Base-by-base conservation (phyloP, 2,888 invertebrate species). In the Drosophila colorata region DNA sequence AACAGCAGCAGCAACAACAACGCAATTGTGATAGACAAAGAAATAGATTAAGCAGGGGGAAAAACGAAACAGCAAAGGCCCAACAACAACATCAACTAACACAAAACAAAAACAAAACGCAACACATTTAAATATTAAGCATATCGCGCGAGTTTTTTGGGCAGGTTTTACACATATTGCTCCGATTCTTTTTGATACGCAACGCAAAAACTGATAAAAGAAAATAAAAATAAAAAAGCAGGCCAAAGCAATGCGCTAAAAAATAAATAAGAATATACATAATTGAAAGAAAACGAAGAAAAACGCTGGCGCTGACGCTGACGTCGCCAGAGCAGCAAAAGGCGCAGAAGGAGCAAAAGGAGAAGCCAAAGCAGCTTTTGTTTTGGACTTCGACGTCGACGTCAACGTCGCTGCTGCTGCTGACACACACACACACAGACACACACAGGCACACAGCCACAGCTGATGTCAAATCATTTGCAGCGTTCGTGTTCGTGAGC, bases 1-100 rank as follows among this genome's bases (percentile, higher is more conserved):
- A 74, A 60, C 64, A 58, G 47, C 60, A 75, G 52, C 61, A 76
- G 76, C 84, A 88, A 84, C 79, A 85, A 85, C 85, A 86, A 86
- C 89, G 89, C 89, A 86, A 88, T 86, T 86, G 89, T 88, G 87
- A 85, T 85, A 85, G 85, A 86, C 85, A 86, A 86, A 86, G 89
- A 88, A 86, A 85, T 88, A 86, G 79, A 85, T 88, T 87, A 87
- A 78, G 69, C 61, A 76, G 83, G 67, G 61, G 64, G 71, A 75
- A 58, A 69, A 66, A 53, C 65, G 63, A 57, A 67, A 43, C 64
- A 70, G 65, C 72, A 80, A 74, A 64, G 35, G 49, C 47, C 70
- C 72, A 59, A 47, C 40, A 58, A 53, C 70, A 56, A 49, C 48
- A 51, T 43, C 44, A 51, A 63, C 51, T 57, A 61, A 38, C 53